Evolutionary conservation across 92 coral and sea anemone genomes (phyloP), one percentile per base, ranked within the genome.

Genomic region (Palythoa heliodiscus): DNA sequence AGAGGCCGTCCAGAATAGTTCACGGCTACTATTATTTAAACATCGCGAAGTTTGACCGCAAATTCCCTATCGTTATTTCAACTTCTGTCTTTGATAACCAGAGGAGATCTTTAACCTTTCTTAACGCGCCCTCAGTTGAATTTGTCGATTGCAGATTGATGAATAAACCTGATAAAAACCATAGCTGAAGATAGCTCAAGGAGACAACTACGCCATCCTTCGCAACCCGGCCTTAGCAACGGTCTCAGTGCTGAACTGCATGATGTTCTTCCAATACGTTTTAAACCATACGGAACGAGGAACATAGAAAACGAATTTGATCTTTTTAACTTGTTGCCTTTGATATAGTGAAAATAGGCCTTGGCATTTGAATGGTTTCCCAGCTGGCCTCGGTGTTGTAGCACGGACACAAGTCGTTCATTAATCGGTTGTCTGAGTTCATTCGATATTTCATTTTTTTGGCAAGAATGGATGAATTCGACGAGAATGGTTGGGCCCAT

Each of bases 401-500:
- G 70, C 11, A 35, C 78, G 58, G 24, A n/a, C 69, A 83, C 77
- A 24, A 61, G 11, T 70, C 20, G 6, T 15, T 1, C 35, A 23
- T 68, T 83, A 50, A 70, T 83, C 78, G 76, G 69, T 69, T 43
- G 52, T 52, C 24, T 20, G 47, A 29, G n/a, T 70, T 14, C 14
- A 60, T 52, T 58, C 70, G 35, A 83, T 52, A 71, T 83, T n/a
- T 20, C 11, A 24, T 29, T 29, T 29, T 29, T 60, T 67, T 67
- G 73, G 11, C 22, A 64, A 82, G 68, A 64, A 97, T 97, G 99
- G 99, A 97, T 47, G 99, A 97, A 79, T 97, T 97, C 75, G 99
- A 97, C 82, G 95, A 90, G 80, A 92, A 94, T 73, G 99, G 99
- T 35, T 97, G 98, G 99, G 98, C 99, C 19, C 99, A 97, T 83